Evolutionary conservation across 2,113 vertebrate species (phyloP), one percentile per base, ranked within the genome.

Genomic region (Halichoeres trimaculatus): DNA sequence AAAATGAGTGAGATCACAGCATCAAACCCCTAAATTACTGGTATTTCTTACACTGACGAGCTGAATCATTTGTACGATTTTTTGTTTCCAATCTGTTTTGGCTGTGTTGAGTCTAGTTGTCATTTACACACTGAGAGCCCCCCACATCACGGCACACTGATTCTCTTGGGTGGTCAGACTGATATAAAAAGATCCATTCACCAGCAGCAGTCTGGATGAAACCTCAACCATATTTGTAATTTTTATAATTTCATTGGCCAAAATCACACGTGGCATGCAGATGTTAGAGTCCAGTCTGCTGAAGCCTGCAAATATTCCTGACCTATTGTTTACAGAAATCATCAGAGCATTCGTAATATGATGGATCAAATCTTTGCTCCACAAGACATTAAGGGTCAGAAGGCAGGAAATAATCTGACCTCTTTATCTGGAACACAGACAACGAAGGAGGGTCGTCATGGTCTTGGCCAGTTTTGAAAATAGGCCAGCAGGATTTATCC

Each of bases 161-260:
- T 56, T 54, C 48, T 26, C 55, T 8, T 45, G n/a, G 23, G 9
- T 24, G 59, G 40, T 71, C 55, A 61, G 55, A 69, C 2, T 53
- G 4, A 35, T 36, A 53, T 60, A 30, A 53, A 73, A 58, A 61
- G 57, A 35, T 40, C 56, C 2, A 36, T 61, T 57, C 24, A 52
- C 36, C 26, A 40, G 54, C 58, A 61, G 30, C 38, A 23, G 36
- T 67, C 52, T 51, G 16, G 22, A 26, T 56, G 23, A 20, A 66
- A 67, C 19, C 45, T 45, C 34, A 2, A 41, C 36, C 41, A 38
- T 23, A 56, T 56, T 40, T 34, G 14, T 17, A 11, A 55, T 34
- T 17, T 55, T 34, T 20, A 23, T 23, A 30, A 22, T 35, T 62
- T 63, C 22, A 41, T 22, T 20, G 11, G 53, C 30, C 40, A 30